Evolutionary conservation across 2,888 invertebrate genomes (phyloP).

Genomic region (Geophilus truncorum): DNA sequence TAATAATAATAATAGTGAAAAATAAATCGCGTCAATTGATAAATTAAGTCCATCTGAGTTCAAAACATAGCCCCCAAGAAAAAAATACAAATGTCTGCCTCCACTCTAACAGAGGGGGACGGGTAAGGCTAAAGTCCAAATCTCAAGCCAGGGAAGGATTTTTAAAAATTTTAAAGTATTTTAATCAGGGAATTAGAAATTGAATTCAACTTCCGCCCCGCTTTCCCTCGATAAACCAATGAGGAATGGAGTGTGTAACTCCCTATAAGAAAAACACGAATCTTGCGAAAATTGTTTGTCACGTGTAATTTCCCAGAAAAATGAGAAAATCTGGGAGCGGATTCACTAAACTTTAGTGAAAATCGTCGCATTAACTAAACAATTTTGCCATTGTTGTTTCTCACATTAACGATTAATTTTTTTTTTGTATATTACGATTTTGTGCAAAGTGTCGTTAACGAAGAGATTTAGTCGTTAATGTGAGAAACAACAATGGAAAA

Average conservation of each 20-base stretch:
- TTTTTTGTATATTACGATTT: too few relatives aligned
- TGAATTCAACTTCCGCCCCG: neutral
- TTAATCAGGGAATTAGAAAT: neutral
- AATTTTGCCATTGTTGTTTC: too few relatives aligned
- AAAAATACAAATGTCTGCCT: neutral
- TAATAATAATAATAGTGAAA: neutral
- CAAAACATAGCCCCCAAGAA: constrained; percentile 10
- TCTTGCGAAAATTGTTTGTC: neutral
- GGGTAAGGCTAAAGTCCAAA: constrained; percentile 36
- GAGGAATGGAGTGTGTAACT: neutral
- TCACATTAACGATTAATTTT: too few relatives aligned
- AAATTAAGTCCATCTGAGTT: neutral
- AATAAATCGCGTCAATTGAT: neutral
- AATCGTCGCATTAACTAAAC: too few relatives aligned
- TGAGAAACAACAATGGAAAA: too few relatives aligned
- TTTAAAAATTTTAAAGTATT: too few relatives aligned
- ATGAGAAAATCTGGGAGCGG: too few relatives aligned
- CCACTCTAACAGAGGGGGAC: neutral
- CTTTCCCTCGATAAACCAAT: neutral
- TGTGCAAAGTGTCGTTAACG: too few relatives aligned
- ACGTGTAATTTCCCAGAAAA: neutral
- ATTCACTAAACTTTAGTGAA: too few relatives aligned
- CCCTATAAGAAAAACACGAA: neutral
- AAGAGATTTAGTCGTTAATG: too few relatives aligned
- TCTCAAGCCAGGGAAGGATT: constrained; percentile 34